Base-by-base conservation (phyloP, 2,797 vertebrate genomes). In the Mastacembelus armatus region DNA sequence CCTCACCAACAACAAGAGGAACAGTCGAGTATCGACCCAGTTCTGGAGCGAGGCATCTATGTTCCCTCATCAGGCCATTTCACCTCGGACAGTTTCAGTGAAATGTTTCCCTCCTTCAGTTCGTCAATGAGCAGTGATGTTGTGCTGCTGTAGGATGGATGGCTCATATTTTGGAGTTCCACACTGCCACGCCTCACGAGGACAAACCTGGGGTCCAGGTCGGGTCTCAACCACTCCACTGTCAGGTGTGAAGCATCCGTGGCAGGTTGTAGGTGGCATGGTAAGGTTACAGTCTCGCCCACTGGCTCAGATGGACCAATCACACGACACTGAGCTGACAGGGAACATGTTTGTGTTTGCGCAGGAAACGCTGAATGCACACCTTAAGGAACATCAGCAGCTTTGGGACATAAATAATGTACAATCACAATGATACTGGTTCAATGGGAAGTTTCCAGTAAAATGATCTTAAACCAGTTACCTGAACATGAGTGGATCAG, bases 161-260 rank as follows among this genome's bases (percentile, higher is more conserved):
- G n/a, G 33, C 78, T 59, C 22, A 8, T 3, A 7, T 10, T 5
- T 7, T 4, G 3, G 0, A 52, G 4, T 2, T 60, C 26, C 7
- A 22, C 24, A 8, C 51, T 15, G 2, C 10, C 4, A 15, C 33
- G 43, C n/a, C 24, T 1, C 18, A 39, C 24, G 40, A 57, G 10
- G 2, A 82, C 61, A 48, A 58, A 56, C 29, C 2, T 16, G 0
- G 52, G 35, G 10, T 10, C 1, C 6, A 14, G 7, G 16, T 73
- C 55, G n/a, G 52, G 8, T 57, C 51, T 70, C 6, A 49, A 44
- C 75, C 80, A 82, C 50, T 75, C 58, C 57, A 82, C 11, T 10
- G 26, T 57, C 54, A 10, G 21, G 4, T 16, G 51, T 21, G 26
- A 19, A 62, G 54, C 61, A 36, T 58, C 71, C 19, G 1, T 43